These are phyloP conservation scores for Sclerurus mexicanus DNA, from an alignment of 2,113 vertebrate genomes.

Conservation along the genomic window DNA sequence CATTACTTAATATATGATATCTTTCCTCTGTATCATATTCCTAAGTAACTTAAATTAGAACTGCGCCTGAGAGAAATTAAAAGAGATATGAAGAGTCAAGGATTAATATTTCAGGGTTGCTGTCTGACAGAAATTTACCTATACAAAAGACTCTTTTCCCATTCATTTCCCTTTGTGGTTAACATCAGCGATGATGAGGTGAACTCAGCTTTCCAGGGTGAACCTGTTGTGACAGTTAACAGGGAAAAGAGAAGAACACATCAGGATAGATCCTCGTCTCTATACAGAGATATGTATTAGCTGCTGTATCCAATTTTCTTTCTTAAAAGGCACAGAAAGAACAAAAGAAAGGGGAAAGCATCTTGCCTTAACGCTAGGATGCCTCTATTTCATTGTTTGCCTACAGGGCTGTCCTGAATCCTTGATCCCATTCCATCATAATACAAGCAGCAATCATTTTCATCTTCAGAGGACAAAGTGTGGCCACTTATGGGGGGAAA, in stretches of 20 bases:
- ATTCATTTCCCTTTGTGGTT: neutral
- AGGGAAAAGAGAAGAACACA: neutral
- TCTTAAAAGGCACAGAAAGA: neutral
- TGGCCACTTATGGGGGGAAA: neutral
- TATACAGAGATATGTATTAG: neutral
- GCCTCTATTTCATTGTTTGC: constrained; percentile 22
- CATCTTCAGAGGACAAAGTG: neutral
- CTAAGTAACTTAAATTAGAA: neutral
- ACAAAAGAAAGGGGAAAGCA: constrained; percentile 3
- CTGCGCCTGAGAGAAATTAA: neutral
- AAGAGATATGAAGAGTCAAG: neutral
- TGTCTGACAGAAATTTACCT: neutral
- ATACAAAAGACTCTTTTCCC: neutral
- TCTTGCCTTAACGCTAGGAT: neutral
- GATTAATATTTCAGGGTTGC: neutral
- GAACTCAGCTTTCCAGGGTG: neutral
- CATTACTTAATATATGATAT: neutral
- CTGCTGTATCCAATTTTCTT: neutral
- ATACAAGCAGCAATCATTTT: constrained; percentile 14
- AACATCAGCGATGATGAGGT: neutral
- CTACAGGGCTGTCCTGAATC: constrained; percentile 12
- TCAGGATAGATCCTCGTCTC: neutral
- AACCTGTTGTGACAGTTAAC: neutral
- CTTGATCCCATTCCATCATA: constrained; percentile 34
- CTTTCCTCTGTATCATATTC: neutral